Evolutionary conservation across 2,113 vertebrate species (phyloP), one percentile per base, ranked within the genome.

Genomic region (Aleadryas rufinucha): DNA sequence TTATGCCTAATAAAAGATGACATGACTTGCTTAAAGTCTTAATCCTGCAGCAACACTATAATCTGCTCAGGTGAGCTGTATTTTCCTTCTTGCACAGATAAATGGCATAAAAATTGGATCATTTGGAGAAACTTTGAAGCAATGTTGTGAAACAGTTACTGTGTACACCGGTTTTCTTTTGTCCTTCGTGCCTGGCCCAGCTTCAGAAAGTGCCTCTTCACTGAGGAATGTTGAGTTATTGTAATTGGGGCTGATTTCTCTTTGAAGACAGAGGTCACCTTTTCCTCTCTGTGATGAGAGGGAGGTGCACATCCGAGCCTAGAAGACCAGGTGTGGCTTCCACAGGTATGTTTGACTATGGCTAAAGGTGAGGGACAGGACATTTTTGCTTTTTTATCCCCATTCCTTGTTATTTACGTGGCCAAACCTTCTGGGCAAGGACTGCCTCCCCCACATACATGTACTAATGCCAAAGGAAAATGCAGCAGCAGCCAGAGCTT

Each of bases 21-120:
- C 88, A 96, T 69, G 87, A 77, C 74, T 96, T 77, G 60, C 65
- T 94, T 87, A 39, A 95, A 88, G 60, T 92, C 84, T 95, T 93
- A 95, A 94, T 95, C 83, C 50, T 69, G 90, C 65, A 90, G 63
- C 92, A 90, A 39, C 39, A 14, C 61, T 86, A 7, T 66, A 94
- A 88, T 95, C 90, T 95, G 15, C 49, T 64, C 65, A 37, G 54
- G 41, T 95, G 87, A 96, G 50, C 68, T 84, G 69, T 66, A 57
- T 94, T 96, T 96, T 90, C 84, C 76, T 65, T 88, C 35, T 82
- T 90, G 68, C 57, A 59, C 64, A 80, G 71, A 90, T 80, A 96
- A 95, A 84, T 37, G 83, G 60, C 78, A 74, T 76, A 79, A 87
- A 95, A 96, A 82, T 45, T 41, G 69, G 68, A 88, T 91, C 16